Evolutionary conservation across 2,113 vertebrate genomes (phyloP).

Genomic region (Otocyon megalotis): DNA sequence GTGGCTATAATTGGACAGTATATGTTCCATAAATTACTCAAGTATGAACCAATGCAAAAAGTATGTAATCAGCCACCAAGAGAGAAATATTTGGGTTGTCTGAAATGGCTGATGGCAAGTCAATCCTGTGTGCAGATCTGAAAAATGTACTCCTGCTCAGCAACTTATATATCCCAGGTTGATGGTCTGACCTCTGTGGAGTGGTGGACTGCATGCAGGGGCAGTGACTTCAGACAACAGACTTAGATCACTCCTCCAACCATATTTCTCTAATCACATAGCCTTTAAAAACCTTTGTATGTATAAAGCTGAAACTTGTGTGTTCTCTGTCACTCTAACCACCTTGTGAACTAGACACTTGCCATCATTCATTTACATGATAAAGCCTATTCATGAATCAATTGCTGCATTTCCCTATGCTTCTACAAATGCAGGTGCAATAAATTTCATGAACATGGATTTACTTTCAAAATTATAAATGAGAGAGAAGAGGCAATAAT

Average conservation of each 20-base stretch:
- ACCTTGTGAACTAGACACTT: constrained; percentile 12
- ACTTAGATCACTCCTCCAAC: background rate
- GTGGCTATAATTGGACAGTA: background rate
- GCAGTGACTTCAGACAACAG: background rate
- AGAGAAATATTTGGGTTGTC: background rate
- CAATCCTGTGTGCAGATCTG: background rate
- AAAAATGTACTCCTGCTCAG: background rate
- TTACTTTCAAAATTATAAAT: constrained; percentile 74
- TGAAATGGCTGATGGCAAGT: background rate
- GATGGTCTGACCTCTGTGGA: background rate
- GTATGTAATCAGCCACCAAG: background rate
- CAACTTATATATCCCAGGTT: background rate
- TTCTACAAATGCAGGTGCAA: constrained; percentile 52
- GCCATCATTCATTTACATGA: constrained; percentile 58
- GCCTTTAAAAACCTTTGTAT: background rate
- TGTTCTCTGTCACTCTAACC: constrained; percentile 49
- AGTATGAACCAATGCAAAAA: constrained; percentile 38
- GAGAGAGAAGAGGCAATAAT: constrained; percentile 54
- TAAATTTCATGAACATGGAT: constrained; percentile 68
- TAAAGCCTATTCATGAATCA: constrained; percentile 65
- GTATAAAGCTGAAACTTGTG: background rate
- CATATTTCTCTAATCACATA: background rate
- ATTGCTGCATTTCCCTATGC: constrained; percentile 41
- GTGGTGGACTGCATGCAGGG: background rate
- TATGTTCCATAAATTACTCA: background rate